phyloP scores from a whole-genome alignment of 2,113 vertebrate species.

The human (Homo sapiens) region GRCh38 chr12:124018001-124018500 shows the following conservation, averaged over 20 bases:
- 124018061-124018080: rapidly evolving
- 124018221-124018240: neutral
- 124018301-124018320: neutral
- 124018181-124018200: rapidly evolving
- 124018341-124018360: neutral
- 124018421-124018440: neutral
- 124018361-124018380: neutral
- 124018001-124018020: no score
- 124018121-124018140: neutral
- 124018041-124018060: neutral
- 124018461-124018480: neutral
- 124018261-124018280: neutral
- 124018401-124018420: neutral
- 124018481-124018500: neutral
- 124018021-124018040: neutral
- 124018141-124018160: rapidly evolving
- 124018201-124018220: rapidly evolving
- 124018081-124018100: no score
- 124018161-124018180: rapidly evolving
- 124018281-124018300: neutral
- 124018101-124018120: neutral
- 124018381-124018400: neutral
- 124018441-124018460: rapidly evolving
- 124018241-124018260: neutral
- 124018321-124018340: neutral